Conservation (phyloP, 2,113 vertebrate genomes). For the Prunella himalayana region DNA sequence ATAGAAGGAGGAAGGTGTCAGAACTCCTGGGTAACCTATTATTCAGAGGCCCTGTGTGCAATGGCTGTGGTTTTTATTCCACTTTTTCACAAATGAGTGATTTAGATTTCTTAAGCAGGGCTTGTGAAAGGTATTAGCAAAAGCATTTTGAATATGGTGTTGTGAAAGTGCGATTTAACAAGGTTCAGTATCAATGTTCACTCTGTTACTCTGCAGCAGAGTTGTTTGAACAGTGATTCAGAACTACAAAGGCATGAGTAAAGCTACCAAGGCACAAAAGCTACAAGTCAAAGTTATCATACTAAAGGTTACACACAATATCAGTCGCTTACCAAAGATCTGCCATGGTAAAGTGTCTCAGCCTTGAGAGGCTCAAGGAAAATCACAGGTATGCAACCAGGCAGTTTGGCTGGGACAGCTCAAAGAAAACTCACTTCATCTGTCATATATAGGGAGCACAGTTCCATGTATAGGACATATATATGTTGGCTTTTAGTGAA, state of each 20-base stretch:
- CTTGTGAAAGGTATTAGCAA: not conserved
- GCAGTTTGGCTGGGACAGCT: not conserved
- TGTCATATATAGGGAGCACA: not conserved
- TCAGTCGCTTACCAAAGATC: fast-evolving
- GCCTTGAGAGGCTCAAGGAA: not conserved
- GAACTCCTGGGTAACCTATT: constrained; percentile 23
- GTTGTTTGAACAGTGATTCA: not conserved
- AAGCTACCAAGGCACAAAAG: not conserved
- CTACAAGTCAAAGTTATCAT: not conserved
- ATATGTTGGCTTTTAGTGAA: not conserved
- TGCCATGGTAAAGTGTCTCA: not conserved
- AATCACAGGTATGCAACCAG: not conserved
- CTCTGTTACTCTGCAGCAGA: fast-evolving
- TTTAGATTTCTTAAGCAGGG: not conserved
- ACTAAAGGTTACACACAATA: too few relatives aligned
- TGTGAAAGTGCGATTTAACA: not conserved
- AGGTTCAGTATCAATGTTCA: not conserved
- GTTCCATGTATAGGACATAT: not conserved
- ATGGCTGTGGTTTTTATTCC: not conserved
- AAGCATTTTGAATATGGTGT: not conserved
- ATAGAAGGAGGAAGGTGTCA: constrained; percentile 33
- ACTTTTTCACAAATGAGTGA: not conserved
- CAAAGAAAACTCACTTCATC: not conserved
- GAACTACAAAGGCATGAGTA: not conserved
- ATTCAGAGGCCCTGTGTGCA: constrained; percentile 11